Evolutionary conservation across 2,113 vertebrate species (phyloP), one percentile per base, ranked within the genome.

Genomic region (Jacana jacana): DNA sequence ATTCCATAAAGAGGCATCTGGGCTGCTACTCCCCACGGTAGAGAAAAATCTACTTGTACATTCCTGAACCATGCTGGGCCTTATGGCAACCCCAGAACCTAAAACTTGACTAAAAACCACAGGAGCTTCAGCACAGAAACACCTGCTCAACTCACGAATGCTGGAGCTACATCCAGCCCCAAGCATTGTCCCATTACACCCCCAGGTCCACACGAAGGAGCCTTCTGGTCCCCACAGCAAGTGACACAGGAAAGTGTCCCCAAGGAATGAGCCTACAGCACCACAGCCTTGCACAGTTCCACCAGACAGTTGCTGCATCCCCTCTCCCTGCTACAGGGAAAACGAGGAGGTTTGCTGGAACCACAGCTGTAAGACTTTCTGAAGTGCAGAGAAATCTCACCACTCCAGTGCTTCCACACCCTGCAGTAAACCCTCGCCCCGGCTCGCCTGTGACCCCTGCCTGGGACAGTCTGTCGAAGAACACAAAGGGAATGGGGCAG

Each of bases 1-100:
- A 16, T 57, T 31, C 48, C 84, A 49, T 4, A 7, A 79, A 52
- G 89, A 86, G 44, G 48, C 71, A 61, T 14, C 1, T 7, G 31
- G 66, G 83, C 58, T 71, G 81, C 83, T 75, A 2, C 55, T 92
- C 68, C 54, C 44, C 82, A 42, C 16, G 16, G 75, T 8, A 55
- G 63, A 87, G 35, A 66, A 81, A 55, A 73, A 81, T 31, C 86
- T 92, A 80, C 54, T 68, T 81, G 81, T 77, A 77, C 82, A 73
- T 88, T 93, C 86, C 93, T 77, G 79, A 88, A 87, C 70, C 92
- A 81, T 48, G 92, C 82, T 81, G 89, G 90, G 93, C 87, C 70
- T 69, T 57, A 49, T 0, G 28, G 87, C 93, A 93, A 69, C 93
- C 63, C 63, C 78, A 49, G 31, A 79, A 86, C 54, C 91, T 88